Conservation (phyloP, 2,888 invertebrate genomes). For the Xestia c-nigrum region DNA sequence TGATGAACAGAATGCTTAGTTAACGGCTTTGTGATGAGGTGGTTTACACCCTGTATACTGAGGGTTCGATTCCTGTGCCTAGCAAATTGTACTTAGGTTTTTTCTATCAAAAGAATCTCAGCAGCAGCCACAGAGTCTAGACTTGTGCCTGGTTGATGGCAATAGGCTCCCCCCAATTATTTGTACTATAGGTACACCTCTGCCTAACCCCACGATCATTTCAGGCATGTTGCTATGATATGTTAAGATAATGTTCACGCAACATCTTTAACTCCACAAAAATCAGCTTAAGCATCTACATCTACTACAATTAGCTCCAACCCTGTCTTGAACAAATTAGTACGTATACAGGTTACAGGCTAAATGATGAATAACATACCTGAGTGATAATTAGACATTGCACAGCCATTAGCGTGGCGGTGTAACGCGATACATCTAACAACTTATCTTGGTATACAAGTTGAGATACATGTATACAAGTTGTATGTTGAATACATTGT, state of each 20-base stretch:
- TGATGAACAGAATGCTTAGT: too few species aligned
- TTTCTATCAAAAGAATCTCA: too few species aligned
- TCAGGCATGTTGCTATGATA: not conserved
- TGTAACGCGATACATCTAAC: constrained; percentile 46
- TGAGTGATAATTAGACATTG: constrained; percentile 51
- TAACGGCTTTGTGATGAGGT: too few species aligned
- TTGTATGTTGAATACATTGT: not conserved
- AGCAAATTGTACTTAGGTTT: too few species aligned
- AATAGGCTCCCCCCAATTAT: too few species aligned
- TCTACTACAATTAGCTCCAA: not conserved
- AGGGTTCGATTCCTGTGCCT: too few species aligned
- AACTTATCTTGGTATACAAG: not conserved
- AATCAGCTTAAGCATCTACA: not conserved
- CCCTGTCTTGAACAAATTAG: not conserved
- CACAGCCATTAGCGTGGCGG: constrained; percentile 42
- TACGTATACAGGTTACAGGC: not conserved
- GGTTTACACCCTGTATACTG: too few species aligned
- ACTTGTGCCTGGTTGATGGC: too few species aligned
- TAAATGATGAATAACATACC: constrained; percentile 34
- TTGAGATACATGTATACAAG: constrained; percentile 9
- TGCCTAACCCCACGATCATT: too few species aligned
- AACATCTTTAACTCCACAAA: not conserved
- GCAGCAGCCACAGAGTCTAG: too few species aligned
- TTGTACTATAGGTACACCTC: too few species aligned
- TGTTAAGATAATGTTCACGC: not conserved